Evolutionary conservation across 2,797 vertebrate genomes (phyloP), one percentile per base, ranked within the genome.

Genomic region (Falco naumanni): DNA sequence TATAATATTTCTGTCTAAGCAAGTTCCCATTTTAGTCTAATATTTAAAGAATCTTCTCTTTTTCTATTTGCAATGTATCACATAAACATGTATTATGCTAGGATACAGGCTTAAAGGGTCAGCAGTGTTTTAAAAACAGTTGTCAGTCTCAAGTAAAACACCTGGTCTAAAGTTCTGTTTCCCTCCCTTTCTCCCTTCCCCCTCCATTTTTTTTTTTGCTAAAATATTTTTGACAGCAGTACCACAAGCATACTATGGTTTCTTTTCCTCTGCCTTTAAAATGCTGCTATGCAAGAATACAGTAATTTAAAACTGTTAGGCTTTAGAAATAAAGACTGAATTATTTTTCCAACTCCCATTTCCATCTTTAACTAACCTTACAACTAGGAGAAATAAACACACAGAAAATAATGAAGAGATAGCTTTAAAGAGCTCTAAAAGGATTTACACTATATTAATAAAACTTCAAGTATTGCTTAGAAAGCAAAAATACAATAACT

Each of bases 61-160:
- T 97, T 97, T 97, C 91, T 98, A 97, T 98, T 98, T 98, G 96
- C 97, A 98, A 78, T 96, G 96, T 97, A 97, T 97, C 96, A 97
- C 95, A 95, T 97, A 98, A 98, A 97, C 95, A 98, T 97, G 97
- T 97, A 97, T 95, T 97, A 94, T 97, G 96, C 96, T 98, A 96
- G 96, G 95, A 91, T 94, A 96, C 53, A 10, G 95, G 97, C 96
- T 98, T 98, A 97, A 97, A 96, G 96, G 97, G 96, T 98, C 97
- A 98, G 96, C 89, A 96, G 29, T 98, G 98, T 98, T 98, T 98
- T 98, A 95, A 97, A 98, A 98, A 98, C 98, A 98, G 93, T 96
- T 98, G 98, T 98, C 98, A 98, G 68, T 94, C 94, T 98, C 97
- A 98, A 97, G 97, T 91, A 95, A 98, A 98, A 98, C 98, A 98